phyloP scores from a whole-genome alignment of 2,113 vertebrate species.

The Scomber colias region DNA sequence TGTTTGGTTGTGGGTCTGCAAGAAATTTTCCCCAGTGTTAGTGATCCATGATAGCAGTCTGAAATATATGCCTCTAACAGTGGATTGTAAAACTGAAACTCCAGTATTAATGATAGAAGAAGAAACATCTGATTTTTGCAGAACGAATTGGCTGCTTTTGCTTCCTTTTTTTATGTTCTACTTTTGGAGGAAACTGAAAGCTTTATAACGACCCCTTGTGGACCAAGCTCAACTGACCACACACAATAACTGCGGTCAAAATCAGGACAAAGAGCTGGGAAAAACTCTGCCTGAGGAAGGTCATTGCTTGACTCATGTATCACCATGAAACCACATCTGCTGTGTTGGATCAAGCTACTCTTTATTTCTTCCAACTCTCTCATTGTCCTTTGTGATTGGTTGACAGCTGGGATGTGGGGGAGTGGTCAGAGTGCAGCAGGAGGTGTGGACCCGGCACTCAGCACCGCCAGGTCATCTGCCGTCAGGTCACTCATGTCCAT shows the following conservation, averaged over 20 bases:
- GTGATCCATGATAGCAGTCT: constrained; percentile 29
- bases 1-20: constrained; percentile 31
- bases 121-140: constrained; percentile 10
- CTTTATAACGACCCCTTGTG: background rate
- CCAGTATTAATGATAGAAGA: background rate
- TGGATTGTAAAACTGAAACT: constrained; percentile 3
- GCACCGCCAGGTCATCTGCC: constrained; percentile 93
- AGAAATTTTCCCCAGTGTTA: constrained; percentile 29
- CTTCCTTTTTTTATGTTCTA: constrained; percentile 11
- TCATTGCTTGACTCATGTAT: constrained; percentile 13
- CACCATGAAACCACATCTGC: constrained; percentile 8
- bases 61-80: constrained; percentile 26
- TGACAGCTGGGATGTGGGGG: constrained; percentile 94
- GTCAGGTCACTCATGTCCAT: constrained; percentile 85
- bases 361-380: background rate
- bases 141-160: background rate
- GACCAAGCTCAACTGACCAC: constrained; percentile 4
- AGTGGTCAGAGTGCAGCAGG: constrained; percentile 97
- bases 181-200: background rate
- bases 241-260: constrained; percentile 20
- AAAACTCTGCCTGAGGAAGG: background rate
- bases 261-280: background rate
- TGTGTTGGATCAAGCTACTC: background rate
- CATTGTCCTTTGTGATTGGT: constrained; percentile 33
- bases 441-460: constrained; percentile 93